phyloP scores from a whole-genome alignment of 1,140 invertebrate genomes.

The Anastatus disparis region DNA sequence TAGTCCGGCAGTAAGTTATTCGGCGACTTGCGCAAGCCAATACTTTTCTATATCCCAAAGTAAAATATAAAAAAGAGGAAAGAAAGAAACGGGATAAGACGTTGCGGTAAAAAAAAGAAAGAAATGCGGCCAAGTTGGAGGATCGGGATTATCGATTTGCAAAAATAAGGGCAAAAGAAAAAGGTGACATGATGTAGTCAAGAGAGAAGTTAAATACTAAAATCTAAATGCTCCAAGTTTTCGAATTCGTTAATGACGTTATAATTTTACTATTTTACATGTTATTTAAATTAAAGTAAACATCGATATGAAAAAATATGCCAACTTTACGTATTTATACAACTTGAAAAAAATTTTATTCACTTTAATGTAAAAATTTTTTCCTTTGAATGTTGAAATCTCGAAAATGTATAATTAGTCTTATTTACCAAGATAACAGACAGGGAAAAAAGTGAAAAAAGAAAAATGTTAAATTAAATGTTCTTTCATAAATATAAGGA shows the following conservation, averaged over 20 bases:
- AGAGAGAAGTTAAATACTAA: neutral
- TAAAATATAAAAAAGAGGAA: constrained; percentile 7
- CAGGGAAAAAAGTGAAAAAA: too few relatives aligned
- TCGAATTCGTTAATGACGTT: neutral
- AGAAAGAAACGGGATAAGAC: constrained; percentile 1
- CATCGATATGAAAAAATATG: too few relatives aligned
- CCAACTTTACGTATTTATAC: too few relatives aligned
- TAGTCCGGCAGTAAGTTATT: constrained; percentile 19
- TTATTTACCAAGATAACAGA: too few relatives aligned
- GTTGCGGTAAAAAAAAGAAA: constrained; percentile 15
- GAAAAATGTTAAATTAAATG: too few relatives aligned
- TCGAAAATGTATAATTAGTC: too few relatives aligned
- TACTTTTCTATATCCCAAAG: constrained; percentile 3
- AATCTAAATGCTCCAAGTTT: neutral
- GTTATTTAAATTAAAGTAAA: too few relatives aligned
- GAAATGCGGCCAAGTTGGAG: too few relatives aligned
- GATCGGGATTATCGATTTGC: constrained; percentile 48
- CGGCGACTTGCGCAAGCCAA: constrained; percentile 1
- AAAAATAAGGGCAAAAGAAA: constrained; percentile 2
- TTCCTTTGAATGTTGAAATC: too few relatives aligned
- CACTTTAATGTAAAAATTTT: too few relatives aligned
- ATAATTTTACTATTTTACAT: neutral
- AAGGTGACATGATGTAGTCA: neutral
- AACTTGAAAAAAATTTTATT: too few relatives aligned
- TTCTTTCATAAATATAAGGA: too few relatives aligned